Evolutionary conservation across 2,797 vertebrate species (phyloP).

Genomic region (Orestias chungarensis): DNA sequence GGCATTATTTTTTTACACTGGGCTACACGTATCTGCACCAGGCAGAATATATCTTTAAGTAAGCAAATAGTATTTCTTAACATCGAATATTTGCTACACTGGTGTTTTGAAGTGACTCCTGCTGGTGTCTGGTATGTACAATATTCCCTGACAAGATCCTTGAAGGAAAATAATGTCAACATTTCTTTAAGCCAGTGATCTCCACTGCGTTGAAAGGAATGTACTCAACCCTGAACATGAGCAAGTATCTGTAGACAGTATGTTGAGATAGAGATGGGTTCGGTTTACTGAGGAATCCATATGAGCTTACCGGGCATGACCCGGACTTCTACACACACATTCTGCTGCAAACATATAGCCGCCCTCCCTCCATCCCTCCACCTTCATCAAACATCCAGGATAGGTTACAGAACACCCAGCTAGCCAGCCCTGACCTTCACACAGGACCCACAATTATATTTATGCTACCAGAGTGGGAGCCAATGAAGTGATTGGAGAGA

Average conservation of each 20-base stretch:
- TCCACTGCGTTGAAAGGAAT: slow-evolving; percentile 3
- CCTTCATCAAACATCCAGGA: not conserved
- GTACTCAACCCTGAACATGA: slow-evolving; percentile 1
- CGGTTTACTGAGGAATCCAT: slow-evolving; percentile 23
- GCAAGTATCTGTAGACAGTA: slow-evolving; percentile 1
- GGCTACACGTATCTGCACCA: too few species aligned
- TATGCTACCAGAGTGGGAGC: slow-evolving; percentile 12
- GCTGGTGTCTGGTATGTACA: not conserved
- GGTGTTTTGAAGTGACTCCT: not conserved
- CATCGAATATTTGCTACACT: not conserved
- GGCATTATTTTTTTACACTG: too few species aligned
- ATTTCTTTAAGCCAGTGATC: slow-evolving; percentile 1
- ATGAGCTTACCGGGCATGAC: slow-evolving; percentile 44
- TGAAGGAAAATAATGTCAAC: slow-evolving; percentile 7
- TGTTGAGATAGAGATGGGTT: not conserved
- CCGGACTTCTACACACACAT: slow-evolving; percentile 18
- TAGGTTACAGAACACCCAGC: slow-evolving; percentile 53
- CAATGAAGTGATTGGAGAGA: slow-evolving; percentile 4
- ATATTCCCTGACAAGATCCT: not conserved
- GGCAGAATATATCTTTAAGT: not conserved
- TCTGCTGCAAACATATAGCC: slow-evolving; percentile 20
- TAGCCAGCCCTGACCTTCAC: slow-evolving; percentile 38
- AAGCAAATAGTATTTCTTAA: not conserved
- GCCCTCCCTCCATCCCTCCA: not conserved
- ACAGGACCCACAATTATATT: slow-evolving; percentile 5